Percentiles rank a stretch among this genome's conserved stretches.
Conservation (phyloP, 2,888 invertebrate species). For the Andrena praecox region DNA sequence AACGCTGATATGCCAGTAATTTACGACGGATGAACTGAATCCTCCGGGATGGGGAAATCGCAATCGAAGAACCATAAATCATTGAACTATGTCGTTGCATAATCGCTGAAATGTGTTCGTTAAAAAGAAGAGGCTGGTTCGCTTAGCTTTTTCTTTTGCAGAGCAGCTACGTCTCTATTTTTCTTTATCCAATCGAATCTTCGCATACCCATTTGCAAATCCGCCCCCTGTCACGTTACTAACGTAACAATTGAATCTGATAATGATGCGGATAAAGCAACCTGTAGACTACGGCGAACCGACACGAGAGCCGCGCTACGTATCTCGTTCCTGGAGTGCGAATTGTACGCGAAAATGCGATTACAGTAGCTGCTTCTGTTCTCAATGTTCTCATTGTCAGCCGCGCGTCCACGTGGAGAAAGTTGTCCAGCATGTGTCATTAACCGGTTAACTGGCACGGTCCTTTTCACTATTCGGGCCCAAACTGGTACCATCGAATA, state of each 20-base stretch:
- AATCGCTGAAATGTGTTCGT: background rate
- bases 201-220: constrained; percentile 3
- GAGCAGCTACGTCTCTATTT: background rate
- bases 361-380: background rate
- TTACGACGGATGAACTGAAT: constrained; percentile 4
- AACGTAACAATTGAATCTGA: constrained; percentile 22
- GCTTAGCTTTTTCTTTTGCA: background rate
- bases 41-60: background rate
- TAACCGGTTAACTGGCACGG: too few species aligned
- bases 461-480: too few species aligned
- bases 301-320: background rate
- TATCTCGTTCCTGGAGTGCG: constrained; percentile 1
- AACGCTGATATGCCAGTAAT: background rate
- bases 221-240: constrained; percentile 2
- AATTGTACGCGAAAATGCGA: constrained; percentile 23
- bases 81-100: background rate
- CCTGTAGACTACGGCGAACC: constrained; percentile 1
- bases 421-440: background rate
- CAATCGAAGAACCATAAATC: background rate
- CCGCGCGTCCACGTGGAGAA: background rate
- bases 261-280: constrained; percentile 27
- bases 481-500: too few species aligned
- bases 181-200: background rate
- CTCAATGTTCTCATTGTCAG: background rate
- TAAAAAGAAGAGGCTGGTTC: background rate